Evolutionary conservation across 2,888 invertebrate genomes (phyloP).

Genomic region (Chrysodeixis includens): DNA sequence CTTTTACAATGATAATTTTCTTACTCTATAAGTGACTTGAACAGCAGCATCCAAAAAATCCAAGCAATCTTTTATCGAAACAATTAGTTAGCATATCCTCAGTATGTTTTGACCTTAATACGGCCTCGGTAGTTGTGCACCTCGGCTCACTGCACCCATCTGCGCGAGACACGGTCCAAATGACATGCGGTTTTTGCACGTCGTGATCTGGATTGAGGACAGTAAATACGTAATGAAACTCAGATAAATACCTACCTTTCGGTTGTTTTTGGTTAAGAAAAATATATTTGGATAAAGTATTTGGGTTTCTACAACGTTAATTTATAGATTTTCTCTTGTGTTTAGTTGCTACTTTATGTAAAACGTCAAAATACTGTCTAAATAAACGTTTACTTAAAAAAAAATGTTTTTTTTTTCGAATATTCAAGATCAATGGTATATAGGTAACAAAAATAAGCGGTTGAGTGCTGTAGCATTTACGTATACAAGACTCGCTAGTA

Average conservation of each 20-base stretch:
- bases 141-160: conserved; percentile 52
- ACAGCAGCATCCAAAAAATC: too few species aligned
- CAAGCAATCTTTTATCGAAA: not conserved
- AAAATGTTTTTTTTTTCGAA: too few species aligned
- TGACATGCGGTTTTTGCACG: conserved; percentile 57
- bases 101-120: conserved; percentile 49
- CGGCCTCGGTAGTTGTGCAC: conserved; percentile 45
- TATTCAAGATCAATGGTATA: too few species aligned
- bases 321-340: not conserved
- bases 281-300: too few species aligned
- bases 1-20: too few species aligned
- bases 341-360: too few species aligned
- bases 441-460: too few species aligned
- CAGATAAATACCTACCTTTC: conserved; percentile 13
- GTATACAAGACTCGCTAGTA: too few species aligned
- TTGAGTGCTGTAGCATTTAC: too few species aligned
- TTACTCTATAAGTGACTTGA: too few species aligned
- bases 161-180: conserved; percentile 56
- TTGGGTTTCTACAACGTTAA: not conserved
- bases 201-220: conserved; percentile 45
- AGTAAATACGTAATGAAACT: conserved; percentile 50
- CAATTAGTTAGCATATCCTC: conserved; percentile 15
- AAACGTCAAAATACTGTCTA: too few species aligned
- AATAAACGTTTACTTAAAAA: too few species aligned
- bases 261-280: not conserved